phyloP scores from a whole-genome alignment of 2,888 invertebrate genomes.

The Camponotus fellah region DNA sequence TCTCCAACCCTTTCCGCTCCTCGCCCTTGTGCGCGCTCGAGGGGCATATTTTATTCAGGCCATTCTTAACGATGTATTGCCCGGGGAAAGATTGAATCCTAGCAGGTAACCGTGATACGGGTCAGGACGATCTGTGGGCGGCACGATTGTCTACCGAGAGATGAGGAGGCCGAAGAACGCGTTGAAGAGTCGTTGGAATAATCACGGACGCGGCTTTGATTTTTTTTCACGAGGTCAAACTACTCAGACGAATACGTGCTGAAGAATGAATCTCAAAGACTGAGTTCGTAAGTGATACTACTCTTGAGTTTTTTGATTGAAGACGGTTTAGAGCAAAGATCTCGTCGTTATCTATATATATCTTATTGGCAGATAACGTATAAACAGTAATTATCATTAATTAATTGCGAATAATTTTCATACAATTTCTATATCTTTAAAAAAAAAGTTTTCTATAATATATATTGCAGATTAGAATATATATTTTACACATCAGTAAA shows the following conservation, averaged over 20 bases:
- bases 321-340: conserved; percentile 8
- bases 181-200: conserved; percentile 31
- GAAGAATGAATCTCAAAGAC: conserved; percentile 33
- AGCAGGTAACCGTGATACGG: conserved; percentile 32
- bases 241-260: conserved; percentile 63
- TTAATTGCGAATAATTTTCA: background rate
- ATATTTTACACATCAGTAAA: background rate
- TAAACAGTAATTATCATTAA: background rate
- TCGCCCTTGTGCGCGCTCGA: conserved; percentile 34
- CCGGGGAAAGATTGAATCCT: conserved; percentile 65
- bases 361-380: background rate
- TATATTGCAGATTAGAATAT: background rate
- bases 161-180: background rate
- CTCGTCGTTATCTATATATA: background rate
- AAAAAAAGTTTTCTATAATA: background rate
- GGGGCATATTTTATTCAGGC: conserved; percentile 72
- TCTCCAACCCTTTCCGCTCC: conserved; percentile 32
- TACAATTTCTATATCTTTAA: background rate
- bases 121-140: conserved; percentile 30
- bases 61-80: conserved; percentile 55
- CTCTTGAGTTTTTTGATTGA: conserved; percentile 12
- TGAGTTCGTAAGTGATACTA: conserved; percentile 22
- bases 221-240: conserved; percentile 67
- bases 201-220: conserved; percentile 68
- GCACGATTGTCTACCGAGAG: background rate